Evolutionary conservation across 2,113 vertebrate genomes (phyloP), one percentile per base, ranked within the genome.

Genomic region (Morone saxatilis): DNA sequence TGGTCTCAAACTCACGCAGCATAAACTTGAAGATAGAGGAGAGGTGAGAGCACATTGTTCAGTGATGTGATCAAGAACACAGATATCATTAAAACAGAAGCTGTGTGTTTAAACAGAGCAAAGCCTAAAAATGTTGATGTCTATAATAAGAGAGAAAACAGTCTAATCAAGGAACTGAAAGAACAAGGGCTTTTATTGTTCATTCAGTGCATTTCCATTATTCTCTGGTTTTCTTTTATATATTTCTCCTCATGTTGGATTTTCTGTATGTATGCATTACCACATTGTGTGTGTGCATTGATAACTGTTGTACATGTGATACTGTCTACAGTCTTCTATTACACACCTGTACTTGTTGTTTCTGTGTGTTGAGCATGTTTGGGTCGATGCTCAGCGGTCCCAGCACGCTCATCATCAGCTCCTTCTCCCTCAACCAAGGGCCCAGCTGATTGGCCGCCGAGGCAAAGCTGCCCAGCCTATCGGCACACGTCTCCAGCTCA

Each of bases 381-480:
- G 98, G 97, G 91, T 99, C 98, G 69, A 99, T 99, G 90, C 98
- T 99, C 25, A 99, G 94, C 0, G 98, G 98, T 0, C 98, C 98
- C 80, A 99, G 91, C 62, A 99, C 98, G 0, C 98, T 99, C 98
- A 99, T 99, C 98, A 99, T 99, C 88, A 99, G 95, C 92, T 99
- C 98, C 92, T 99, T 99, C 94, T 99, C 98, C 90, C 94, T 93
- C 3, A 99, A 96, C 98, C 98, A 99, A 0, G 98, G 98, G 12
- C 96, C 93, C 86, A 99, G 96, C 93, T 99, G 98, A 80, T 86
- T 93, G 57, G 97, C 97, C 0, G 98, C 96, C 0, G 97, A 85
- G 85, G 97, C 95, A 86, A 99, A 99, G 63, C 91, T 96, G 71
- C 97, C 97, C 92, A 99, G 94, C 70, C 97, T 95, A 60, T 96